Evolutionary conservation across 2,888 invertebrate genomes (phyloP).

Genomic region (Trachelus stipa): DNA sequence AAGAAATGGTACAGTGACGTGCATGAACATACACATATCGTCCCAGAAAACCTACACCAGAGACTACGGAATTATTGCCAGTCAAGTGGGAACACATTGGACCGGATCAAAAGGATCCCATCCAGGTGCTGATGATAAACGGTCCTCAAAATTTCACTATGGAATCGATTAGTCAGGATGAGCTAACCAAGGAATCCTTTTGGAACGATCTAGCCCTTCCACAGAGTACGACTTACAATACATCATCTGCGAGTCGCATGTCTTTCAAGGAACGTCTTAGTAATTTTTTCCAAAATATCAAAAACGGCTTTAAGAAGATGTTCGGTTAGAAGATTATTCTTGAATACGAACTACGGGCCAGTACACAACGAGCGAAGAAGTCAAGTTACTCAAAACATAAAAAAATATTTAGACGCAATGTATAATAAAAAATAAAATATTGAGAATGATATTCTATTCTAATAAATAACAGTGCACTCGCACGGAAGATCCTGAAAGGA

Average conservation of each 20-base stretch:
- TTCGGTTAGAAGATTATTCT: constrained; percentile 1
- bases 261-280: constrained; percentile 11
- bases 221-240: constrained; percentile 10
- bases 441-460: neutral
- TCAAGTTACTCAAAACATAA: neutral
- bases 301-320: constrained; percentile 10
- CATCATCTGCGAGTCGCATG: constrained; percentile 6
- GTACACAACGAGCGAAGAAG: neutral
- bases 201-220: constrained; percentile 19
- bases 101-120: constrained; percentile 4
- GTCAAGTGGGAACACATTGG: constrained; percentile 16
- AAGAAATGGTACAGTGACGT: neutral
- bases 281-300: constrained; percentile 5
- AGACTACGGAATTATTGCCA: constrained; percentile 14
- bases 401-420: neutral
- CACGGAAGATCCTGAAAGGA: neutral
- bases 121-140: constrained; percentile 14
- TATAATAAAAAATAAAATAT: neutral
- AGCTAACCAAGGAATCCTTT: constrained; percentile 6
- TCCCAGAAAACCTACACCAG: constrained; percentile 17
- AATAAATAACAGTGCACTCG: neutral
- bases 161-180: constrained; percentile 3
- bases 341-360: neutral
- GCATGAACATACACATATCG: neutral
- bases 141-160: constrained; percentile 18